Base-by-base conservation (phyloP, 2,113 vertebrate species). In the Noctilio leporinus region DNA sequence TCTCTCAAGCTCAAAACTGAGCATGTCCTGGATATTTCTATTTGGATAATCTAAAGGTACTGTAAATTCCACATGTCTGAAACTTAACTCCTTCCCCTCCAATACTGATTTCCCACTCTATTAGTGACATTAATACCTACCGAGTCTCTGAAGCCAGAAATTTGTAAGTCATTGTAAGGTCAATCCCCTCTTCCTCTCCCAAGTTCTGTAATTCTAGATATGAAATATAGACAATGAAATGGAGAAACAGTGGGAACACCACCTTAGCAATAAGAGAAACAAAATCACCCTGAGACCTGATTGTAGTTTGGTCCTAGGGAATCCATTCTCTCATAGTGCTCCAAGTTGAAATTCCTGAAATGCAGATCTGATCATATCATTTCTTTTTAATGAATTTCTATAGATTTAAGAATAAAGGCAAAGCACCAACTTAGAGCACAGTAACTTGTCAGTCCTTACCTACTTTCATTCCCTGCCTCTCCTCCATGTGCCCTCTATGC, bases 151-250 rank as follows among this genome's bases (percentile, higher is more conserved):
- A 88, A 94, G 64, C 40, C 10, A 95, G 38, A 94, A n/a, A 80
- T 57, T 65, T 82, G 17, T 28, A 38, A 86, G 40, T 78, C 26
- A 84, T 84, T 78, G 15, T 57, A 75, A 57, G 33, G 33, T 82
- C 9, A 67, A 73, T 59, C 19, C 28, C 28, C 2, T 77, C 55
- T 86, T 86, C 47, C 45, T 82, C 28, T 49, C 43, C 16, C 45
- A 89, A 87, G 30, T 65, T 75, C 73, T 86, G 33, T 72, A 73
- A 62, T 89, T 89, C 26, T 69, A 91, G 16, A 89, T 91, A n/a
- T 89, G 76, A 93, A 89, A 76, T 62, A 51, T 93, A 88, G 95
- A 26, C 20, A 88, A 10, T 69, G 11, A 67, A 93, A 93, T 76
- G 49, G 26, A 85, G 35, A 95, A 85, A 89, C 10, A 62, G 7